Conservation (phyloP, 2,797 vertebrate species). For the Rhinophrynus dorsalis region DNA sequence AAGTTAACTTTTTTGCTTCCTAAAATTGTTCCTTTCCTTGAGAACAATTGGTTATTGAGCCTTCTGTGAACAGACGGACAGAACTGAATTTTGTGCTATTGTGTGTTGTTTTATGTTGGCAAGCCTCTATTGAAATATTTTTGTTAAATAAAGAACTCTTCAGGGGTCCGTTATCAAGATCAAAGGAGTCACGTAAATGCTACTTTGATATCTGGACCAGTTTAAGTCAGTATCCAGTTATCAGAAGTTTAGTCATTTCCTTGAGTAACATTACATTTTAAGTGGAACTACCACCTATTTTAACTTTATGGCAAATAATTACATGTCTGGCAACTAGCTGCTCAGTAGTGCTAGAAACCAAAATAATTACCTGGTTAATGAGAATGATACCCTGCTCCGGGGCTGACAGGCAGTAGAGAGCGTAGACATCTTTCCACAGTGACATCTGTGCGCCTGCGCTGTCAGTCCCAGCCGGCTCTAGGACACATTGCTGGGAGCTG, state of each 20-base stretch:
- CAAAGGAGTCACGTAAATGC: conserved; percentile 36
- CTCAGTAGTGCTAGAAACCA: too few species aligned
- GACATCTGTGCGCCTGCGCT: too few species aligned
- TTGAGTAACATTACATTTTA: too few species aligned
- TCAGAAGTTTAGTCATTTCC: conserved; percentile 14
- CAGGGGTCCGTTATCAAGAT: conserved; percentile 48
- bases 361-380: too few species aligned
- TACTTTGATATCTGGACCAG: background rate
- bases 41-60: conserved; percentile 58
- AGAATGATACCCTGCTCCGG: too few species aligned
- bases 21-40: conserved; percentile 78
- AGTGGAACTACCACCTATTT: too few species aligned
- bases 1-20: conserved; percentile 67
- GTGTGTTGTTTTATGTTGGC: conserved; percentile 26
- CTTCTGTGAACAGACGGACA: conserved; percentile 42
- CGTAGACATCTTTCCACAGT: too few species aligned
- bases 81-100: conserved; percentile 26
- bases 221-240: background rate
- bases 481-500: too few species aligned
- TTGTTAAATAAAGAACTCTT: conserved; percentile 40
- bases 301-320: too few species aligned
- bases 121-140: conserved; percentile 32
- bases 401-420: too few species aligned
- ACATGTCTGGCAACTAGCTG: too few species aligned
- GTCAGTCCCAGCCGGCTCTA: too few species aligned